Evolutionary conservation across 1,140 invertebrate genomes (phyloP).

Genomic region (Sipha flava): DNA sequence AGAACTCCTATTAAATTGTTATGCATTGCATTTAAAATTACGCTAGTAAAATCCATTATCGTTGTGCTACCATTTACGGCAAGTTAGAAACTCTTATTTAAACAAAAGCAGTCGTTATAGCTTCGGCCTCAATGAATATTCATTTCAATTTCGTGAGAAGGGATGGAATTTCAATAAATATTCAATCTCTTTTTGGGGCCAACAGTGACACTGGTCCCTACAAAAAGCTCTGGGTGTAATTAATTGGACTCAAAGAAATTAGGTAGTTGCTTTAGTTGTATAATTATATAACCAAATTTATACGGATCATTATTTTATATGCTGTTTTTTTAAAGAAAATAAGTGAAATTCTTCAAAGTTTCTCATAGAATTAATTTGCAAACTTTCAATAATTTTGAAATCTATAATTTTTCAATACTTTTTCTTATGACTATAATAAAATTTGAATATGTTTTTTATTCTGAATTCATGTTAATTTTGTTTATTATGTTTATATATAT

Average conservation of each 20-base stretch:
- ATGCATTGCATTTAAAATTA: background rate
- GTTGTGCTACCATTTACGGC: background rate
- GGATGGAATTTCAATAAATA: background rate
- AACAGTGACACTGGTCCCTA: background rate
- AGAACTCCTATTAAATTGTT: background rate
- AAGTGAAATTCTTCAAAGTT: too few species aligned
- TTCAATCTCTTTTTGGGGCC: background rate
- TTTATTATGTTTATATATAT: too few species aligned
- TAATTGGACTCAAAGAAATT: background rate
- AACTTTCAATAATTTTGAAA: too few species aligned
- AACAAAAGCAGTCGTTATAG: background rate
- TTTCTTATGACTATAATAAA: too few species aligned
- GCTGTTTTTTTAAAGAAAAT: too few species aligned
- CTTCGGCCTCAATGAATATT: background rate
- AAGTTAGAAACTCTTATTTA: background rate
- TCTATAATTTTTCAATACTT: too few species aligned
- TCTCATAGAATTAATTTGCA: too few species aligned
- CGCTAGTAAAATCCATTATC: background rate
- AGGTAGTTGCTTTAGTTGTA: background rate
- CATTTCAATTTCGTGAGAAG: background rate
- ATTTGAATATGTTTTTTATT: too few species aligned
- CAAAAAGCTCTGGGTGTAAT: background rate
- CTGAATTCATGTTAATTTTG: too few species aligned
- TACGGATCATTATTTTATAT: background rate
- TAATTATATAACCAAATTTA: background rate